Evolutionary conservation across 2,888 invertebrate genomes (phyloP).

Genomic region (Erebia aethiops): DNA sequence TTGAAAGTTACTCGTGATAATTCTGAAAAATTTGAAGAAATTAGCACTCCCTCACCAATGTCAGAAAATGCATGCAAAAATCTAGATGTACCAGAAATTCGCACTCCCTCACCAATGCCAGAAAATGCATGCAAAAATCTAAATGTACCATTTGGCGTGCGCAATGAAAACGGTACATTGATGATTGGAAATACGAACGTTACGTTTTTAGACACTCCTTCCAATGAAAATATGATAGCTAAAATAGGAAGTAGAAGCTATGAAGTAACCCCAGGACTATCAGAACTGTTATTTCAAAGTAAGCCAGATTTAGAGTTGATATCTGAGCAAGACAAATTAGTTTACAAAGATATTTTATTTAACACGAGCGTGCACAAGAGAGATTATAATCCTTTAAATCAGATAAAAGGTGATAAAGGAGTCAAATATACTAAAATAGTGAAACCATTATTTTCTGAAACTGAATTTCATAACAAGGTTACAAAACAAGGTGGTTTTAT

Average conservation of each 20-base stretch:
- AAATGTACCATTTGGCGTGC: neutral
- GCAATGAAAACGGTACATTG: neutral
- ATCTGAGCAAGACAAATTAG: neutral
- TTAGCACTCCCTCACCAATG: too few species aligned
- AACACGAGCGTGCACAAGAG: neutral
- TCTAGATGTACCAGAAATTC: neutral
- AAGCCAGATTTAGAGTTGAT: neutral
- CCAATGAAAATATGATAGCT: neutral
- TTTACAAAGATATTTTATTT: constrained; percentile 1
- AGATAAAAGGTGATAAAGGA: constrained; percentile 4
- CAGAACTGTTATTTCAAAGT: neutral
- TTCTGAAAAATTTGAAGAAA: neutral
- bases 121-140: neutral
- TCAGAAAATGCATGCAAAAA: too few species aligned
- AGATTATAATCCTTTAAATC: neutral
- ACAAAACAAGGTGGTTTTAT: constrained; percentile 3
- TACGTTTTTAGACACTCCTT: neutral
- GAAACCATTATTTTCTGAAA: neutral
- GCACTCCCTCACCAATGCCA: too few species aligned
- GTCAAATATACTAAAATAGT: neutral
- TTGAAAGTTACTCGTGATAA: neutral
- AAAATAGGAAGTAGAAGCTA: constrained; percentile 1
- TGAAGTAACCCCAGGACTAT: neutral
- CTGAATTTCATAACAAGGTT: neutral
- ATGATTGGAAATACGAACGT: neutral